These are phyloP conservation scores for Aphaenogaster ashmeadi DNA, from an alignment of 1,140 invertebrate genomes.

Conservation along the genomic window DNA sequence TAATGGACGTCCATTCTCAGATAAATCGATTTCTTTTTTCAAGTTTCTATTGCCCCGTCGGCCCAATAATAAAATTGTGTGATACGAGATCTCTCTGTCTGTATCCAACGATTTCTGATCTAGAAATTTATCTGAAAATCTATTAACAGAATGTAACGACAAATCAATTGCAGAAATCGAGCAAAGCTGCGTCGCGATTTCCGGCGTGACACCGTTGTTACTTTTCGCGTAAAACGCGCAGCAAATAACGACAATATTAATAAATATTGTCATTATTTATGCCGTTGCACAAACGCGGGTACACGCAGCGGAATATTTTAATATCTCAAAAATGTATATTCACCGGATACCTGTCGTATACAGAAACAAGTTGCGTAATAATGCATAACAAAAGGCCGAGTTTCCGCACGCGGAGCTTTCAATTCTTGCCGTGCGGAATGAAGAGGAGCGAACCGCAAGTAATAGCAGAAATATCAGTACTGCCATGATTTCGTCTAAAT, in stretches of 20 bases:
- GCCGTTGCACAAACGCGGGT: background rate
- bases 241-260: constrained; percentile 17
- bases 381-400: constrained; percentile 16
- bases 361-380: constrained; percentile 8
- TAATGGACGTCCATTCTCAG: background rate
- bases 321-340: constrained; percentile 31
- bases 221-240: constrained; percentile 11
- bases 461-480: constrained; percentile 2
- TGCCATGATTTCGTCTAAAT: constrained; percentile 1
- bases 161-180: constrained; percentile 8
- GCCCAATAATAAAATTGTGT: background rate
- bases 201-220: background rate
- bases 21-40: constrained; percentile 1
- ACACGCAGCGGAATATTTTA: constrained; percentile 1
- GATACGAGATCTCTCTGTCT: background rate
- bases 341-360: background rate
- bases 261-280: constrained; percentile 39
- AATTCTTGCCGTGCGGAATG: background rate
- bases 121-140: background rate
- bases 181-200: background rate
- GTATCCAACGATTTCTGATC: background rate
- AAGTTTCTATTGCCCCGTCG: background rate
- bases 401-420: constrained; percentile 26
- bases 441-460: background rate
- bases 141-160: background rate